Base-by-base conservation (phyloP, 2,113 vertebrate genomes). In the Microcebus tavaratra region DNA sequence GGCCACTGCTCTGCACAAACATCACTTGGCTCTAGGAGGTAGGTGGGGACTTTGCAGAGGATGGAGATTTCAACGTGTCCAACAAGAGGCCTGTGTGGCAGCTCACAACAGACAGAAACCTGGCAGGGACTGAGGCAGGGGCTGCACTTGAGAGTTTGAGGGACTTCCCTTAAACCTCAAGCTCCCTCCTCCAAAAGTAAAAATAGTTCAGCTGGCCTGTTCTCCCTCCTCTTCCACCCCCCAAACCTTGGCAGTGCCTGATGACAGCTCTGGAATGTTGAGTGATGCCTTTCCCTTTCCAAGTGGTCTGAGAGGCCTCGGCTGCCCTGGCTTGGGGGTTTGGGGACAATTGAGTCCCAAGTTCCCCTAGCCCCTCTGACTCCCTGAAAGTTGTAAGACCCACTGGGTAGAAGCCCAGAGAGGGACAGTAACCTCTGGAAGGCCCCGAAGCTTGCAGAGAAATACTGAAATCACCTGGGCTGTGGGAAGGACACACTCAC, bases 261-360 rank as follows among this genome's bases (percentile, higher is more conserved):
- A 2, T 21, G 94, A 91, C 94, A 84, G 96, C 80, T 97, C 94
- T 95, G 91, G 96, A 98, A 98, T 95, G 96, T 81, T 50, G 57
- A 95, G 93, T 82, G 90, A 81, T 67, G 61, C 90, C 86, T 89
- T 90, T 86, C 95, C 94, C 79, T 93, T 88, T 95, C 95, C 92
- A 96, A 96, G 87, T 70, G 93, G 94, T 65, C 79, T 55, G 63
- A 93, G 93, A 76, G 76, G 76, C 73, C 79, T 82, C 9, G 2
- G 23, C 27, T 88, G 88, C 93, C 85, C 39, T 8, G 89, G 36
- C 29, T 76, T 67, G 8, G 18, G 53, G 53, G 27, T 79, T 55
- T 57, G 70, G 36, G 68, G 65, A 92, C 91, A 48, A n/a, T 31
- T n/a, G 39, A 70, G 34, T 61, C 61, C 61, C 63, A 20, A 39